Evolutionary conservation across 2,797 vertebrate genomes (phyloP).

Genomic region (Antrozous pallidus): DNA sequence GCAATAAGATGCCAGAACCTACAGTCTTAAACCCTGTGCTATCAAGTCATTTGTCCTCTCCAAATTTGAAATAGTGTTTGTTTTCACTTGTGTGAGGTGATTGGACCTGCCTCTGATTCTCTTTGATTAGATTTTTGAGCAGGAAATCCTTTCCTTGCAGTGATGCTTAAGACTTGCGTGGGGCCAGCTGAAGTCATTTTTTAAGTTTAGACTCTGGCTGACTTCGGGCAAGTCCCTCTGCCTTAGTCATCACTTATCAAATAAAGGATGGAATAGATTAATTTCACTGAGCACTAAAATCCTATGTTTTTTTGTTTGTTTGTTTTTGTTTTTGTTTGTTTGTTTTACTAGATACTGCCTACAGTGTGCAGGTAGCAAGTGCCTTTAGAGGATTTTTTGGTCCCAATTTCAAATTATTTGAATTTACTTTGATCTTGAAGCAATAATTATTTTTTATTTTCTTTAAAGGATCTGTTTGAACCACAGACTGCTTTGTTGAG

Average conservation of each 20-base stretch:
- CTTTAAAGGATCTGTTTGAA: slow-evolving; percentile 96
- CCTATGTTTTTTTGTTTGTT: slow-evolving; percentile 67
- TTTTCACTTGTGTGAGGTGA: not conserved
- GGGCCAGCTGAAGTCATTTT: not conserved
- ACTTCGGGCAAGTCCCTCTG: not conserved
- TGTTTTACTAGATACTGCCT: slow-evolving; percentile 55
- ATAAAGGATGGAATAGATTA: not conserved
- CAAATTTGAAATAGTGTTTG: not conserved
- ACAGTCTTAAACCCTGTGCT: not conserved
- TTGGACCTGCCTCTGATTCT: not conserved
- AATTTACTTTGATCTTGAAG: slow-evolving; percentile 66
- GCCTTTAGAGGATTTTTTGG: slow-evolving; percentile 37
- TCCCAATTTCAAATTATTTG: slow-evolving; percentile 61
- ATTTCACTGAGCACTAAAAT: slow-evolving; percentile 60
- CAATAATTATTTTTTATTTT: slow-evolving; percentile 79
- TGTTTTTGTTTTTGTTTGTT: slow-evolving; percentile 40
- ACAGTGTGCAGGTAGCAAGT: slow-evolving; percentile 64
- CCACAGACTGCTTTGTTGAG: slow-evolving; percentile 97
- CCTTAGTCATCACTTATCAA: not conserved
- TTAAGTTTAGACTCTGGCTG: not conserved
- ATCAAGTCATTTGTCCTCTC: not conserved
- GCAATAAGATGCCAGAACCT: not conserved
- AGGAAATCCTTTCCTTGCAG: not conserved
- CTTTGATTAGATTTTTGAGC: slow-evolving; percentile 27
- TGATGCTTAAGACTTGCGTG: not conserved